Evolutionary conservation across 2,888 invertebrate species (phyloP), one percentile per base, ranked within the genome.

Genomic region (Furcula furcula): DNA sequence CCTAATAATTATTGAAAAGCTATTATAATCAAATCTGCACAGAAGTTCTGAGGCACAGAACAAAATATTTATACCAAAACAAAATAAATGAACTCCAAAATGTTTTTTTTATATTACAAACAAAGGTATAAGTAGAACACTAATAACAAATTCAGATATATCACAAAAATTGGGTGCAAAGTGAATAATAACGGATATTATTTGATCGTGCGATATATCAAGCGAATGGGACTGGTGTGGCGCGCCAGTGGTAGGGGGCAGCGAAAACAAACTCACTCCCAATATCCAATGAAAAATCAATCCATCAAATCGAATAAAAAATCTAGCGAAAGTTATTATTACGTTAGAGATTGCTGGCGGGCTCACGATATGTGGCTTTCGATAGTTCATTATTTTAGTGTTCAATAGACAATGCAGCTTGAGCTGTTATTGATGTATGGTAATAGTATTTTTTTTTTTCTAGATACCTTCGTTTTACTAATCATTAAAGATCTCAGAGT

Each of bases 201-300:
- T 70, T 73, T 67, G 67, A 67, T 71, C 58, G 52, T 43, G 48
- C 60, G 46, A 65, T 69, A 66, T 66, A 71, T 69, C 65, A 65
- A 50, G 34, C 34, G 56, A 64, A 54, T 57, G 56, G 61, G 42
- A 51, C 43, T 34, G 45, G 49, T 44, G 38, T 34, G 42, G 51
- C n/a, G n/a, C n/a, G n/a, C n/a, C n/a, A n/a, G n/a, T n/a, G n/a
- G 43, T 37, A 35, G 43, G 36, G 36, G 51, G 43, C 34, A 39
- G 45, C 49, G 57, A 60, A 67, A 66, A 65, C 60, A 70, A 72
- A 65, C 62, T 62, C 57, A 51, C 58, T 59, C 43, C 59, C 59
- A 57, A 62, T 72, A 64, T 65, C 70, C 61, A 67, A 75, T 74
- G 63, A 66, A 71, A 73, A 73, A 70, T 68, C 68, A 73, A 74